phyloP scores from a whole-genome alignment of 2,113 vertebrate genomes.

The Cinclus mexicanus region DNA sequence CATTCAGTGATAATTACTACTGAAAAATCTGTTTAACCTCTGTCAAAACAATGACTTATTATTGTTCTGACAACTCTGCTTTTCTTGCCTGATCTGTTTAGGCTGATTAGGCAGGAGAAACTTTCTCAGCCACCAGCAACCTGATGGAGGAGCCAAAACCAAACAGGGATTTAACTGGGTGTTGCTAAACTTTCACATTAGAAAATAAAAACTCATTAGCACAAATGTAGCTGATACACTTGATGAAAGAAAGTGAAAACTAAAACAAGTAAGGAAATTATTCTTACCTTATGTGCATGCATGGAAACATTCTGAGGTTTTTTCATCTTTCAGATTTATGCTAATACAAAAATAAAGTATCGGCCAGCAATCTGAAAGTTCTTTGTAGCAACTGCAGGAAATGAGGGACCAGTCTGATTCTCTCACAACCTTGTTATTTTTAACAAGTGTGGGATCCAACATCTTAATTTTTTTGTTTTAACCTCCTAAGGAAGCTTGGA shows the following conservation, averaged over 20 bases:
- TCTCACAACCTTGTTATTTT: background rate
- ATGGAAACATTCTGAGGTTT: background rate
- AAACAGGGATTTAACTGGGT: background rate
- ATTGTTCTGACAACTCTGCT: background rate
- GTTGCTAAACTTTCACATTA: background rate
- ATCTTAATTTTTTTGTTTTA: background rate
- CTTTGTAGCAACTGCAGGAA: background rate
- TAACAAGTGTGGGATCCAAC: background rate
- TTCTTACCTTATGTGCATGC: background rate
- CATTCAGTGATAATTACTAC: background rate
- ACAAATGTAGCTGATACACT: background rate
- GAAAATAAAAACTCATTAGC: background rate
- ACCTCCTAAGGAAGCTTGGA: background rate
- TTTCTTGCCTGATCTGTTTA: background rate
- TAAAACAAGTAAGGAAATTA: background rate
- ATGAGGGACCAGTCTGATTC: background rate
- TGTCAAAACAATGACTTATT: background rate
- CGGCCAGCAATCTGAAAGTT: background rate
- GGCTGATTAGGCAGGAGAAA: background rate
- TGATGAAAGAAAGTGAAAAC: background rate
- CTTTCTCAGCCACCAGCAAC: background rate
- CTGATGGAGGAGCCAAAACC: background rate
- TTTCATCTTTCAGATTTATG: background rate
- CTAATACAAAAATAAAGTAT: background rate
- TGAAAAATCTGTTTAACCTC: background rate